phyloP scores from a whole-genome alignment of 2,888 invertebrate genomes.

The Ectropis crepuscularia region DNA sequence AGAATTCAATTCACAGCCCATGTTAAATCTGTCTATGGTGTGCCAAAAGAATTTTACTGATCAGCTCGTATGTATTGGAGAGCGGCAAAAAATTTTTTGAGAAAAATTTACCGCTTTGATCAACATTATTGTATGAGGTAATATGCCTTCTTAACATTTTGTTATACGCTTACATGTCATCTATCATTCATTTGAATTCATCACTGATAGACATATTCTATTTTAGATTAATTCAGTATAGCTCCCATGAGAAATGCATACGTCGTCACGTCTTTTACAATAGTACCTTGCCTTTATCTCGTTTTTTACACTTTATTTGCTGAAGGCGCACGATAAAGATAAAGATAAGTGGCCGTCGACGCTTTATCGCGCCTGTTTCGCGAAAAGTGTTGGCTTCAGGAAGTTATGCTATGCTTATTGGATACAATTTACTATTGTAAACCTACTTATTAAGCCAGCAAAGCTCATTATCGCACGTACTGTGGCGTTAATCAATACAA shows the following conservation, averaged over 20 bases:
- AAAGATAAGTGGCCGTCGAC: conserved; percentile 77
- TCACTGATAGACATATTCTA: not conserved
- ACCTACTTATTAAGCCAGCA: conserved; percentile 22
- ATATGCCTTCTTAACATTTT: too few relatives aligned
- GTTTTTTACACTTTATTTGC: conserved; percentile 82
- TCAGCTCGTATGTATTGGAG: too few relatives aligned
- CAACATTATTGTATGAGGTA: too few relatives aligned
- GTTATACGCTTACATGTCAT: too few relatives aligned
- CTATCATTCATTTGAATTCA: not conserved
- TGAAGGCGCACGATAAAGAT: conserved; percentile 81
- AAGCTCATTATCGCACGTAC: conserved; percentile 11
- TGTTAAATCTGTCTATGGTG: too few relatives aligned
- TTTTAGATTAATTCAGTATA: conserved; percentile 12
- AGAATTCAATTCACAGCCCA: too few relatives aligned
- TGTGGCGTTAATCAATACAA: conserved; percentile 18
- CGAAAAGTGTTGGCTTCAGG: conserved; percentile 70
- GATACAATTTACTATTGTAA: conserved; percentile 21
- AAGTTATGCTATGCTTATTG: conserved; percentile 49
- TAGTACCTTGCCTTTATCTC: conserved; percentile 74
- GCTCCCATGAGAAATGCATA: conserved; percentile 35
- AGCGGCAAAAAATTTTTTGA: too few relatives aligned
- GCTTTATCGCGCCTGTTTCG: conserved; percentile 74
- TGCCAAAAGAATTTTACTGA: not conserved
- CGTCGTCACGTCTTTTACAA: conserved; percentile 60
- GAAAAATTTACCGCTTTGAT: too few relatives aligned